phyloP scores from a whole-genome alignment of 2,888 invertebrate genomes.

The Pycnomerus fuliginosus region DNA sequence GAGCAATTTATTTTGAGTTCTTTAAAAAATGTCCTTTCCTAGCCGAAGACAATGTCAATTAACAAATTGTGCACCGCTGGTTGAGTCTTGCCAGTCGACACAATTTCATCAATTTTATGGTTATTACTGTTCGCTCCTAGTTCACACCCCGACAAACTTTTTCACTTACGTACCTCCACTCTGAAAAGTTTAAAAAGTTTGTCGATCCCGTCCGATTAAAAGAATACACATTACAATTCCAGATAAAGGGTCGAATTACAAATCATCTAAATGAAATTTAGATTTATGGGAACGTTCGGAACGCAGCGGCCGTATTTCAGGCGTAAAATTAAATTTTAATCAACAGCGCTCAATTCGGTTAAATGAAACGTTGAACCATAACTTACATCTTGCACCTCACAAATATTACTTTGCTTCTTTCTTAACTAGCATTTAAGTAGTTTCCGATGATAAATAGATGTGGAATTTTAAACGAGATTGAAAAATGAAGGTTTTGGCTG shows the following conservation, averaged over 20 bases:
- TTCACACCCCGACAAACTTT: constrained; percentile 12
- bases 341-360: constrained; percentile 27
- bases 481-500: constrained; percentile 5
- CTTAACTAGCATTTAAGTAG: too few species aligned
- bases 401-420: too few species aligned
- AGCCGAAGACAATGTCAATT: constrained; percentile 11
- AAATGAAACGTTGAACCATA: constrained; percentile 23
- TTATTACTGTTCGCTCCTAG: constrained; percentile 15
- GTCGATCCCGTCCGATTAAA: constrained; percentile 15
- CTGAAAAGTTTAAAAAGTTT: constrained; percentile 16
- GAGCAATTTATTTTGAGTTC: constrained; percentile 8
- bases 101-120: constrained; percentile 15
- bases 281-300: constrained; percentile 11
- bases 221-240: constrained; percentile 14
- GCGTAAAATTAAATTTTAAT: constrained; percentile 34
- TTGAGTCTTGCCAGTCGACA: constrained; percentile 4
- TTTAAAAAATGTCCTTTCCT: constrained; percentile 9
- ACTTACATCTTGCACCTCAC: constrained; percentile 10
- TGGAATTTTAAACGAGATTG: constrained; percentile 1
- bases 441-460: constrained; percentile 15
- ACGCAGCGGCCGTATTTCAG: constrained; percentile 28
- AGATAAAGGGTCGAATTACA: constrained; percentile 10
- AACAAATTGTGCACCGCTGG: constrained; percentile 12
- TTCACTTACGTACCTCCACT: constrained; percentile 15
- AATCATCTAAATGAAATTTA: constrained; percentile 12